Base-by-base conservation (phyloP, 2,113 vertebrate species). In the Ophiodon elongatus region DNA sequence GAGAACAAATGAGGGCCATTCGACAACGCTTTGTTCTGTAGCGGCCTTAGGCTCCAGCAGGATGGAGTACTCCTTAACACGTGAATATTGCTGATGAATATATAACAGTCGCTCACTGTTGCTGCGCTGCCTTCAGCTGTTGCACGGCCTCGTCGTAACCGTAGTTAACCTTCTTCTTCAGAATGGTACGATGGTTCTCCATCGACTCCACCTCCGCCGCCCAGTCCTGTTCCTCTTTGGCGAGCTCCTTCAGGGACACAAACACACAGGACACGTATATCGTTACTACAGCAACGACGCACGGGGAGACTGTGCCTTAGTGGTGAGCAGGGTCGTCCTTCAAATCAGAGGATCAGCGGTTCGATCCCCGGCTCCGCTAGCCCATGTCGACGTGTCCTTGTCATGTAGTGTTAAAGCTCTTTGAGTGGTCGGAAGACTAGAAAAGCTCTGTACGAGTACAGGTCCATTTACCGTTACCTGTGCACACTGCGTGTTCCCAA, bases 141-240 rank as follows among this genome's bases (percentile, higher is more conserved):
- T 95, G 94, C 73, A 93, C 82, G 2, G 95, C 83, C 11, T 95
- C 90, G 1, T 95, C 95, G 1, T 92, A 94, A 56, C 95, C 95
- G 54, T 71, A 86, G 56, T 73, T 94, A 5, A 96, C 89, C 65
- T 95, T 96, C 89, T 94, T 94, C 76, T 96, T 87, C 7, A 96
- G 91, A 13, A 92, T 87, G 76, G 94, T 94, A 35, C 80, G 88
- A 75, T 96, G 92, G 52, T 85, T 89, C 52, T 96, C 95, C 71
- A 92, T 82, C 0, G 91, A 92, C 60, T 95, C 94, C 54, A 95
- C 68, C 83, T 96, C 96, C 1, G 71, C 80, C 4, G 91, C 91
- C 95, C 95, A 96, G 3, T 91, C 93, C 84, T 95, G 79, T 17
- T 96, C 95, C 56, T 95, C 95, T 10, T 80, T 78, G 23, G 87